Conservation (phyloP, 2,113 vertebrate genomes). For the Silurus asotus region DNA sequence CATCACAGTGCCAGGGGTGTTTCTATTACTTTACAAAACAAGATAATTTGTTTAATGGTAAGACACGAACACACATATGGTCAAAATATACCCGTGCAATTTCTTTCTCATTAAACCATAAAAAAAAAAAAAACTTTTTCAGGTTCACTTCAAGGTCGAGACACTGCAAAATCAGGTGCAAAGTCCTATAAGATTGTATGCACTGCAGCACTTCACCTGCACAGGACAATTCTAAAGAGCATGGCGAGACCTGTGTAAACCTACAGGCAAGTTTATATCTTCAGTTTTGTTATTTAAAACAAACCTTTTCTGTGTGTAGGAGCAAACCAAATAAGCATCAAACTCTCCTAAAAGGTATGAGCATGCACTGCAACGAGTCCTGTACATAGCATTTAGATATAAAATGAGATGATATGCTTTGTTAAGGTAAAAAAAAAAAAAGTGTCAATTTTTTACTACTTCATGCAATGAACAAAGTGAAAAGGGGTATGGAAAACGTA, state of each 20-base stretch:
- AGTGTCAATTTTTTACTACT: neutral
- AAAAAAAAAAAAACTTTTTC: neutral
- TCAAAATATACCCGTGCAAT: slow-evolving; percentile 34
- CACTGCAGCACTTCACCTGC: neutral
- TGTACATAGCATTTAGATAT: neutral
- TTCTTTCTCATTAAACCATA: neutral
- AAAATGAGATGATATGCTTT: neutral
- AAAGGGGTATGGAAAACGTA: neutral
- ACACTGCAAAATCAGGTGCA: slow-evolving; percentile 44
- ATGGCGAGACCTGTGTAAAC: neutral
- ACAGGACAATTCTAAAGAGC: neutral
- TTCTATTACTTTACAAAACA: neutral
- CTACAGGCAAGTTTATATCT: neutral
- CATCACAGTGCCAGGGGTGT: neutral
- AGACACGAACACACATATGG: slow-evolving; percentile 3
- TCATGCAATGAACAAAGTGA: neutral
- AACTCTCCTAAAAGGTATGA: slow-evolving; percentile 9
- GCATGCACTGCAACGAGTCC: neutral
- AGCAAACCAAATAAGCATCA: neutral
- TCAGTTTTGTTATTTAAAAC: neutral
- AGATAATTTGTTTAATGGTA: neutral
- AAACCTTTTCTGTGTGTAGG: neutral
- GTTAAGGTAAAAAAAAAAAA: neutral
- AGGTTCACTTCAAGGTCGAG: slow-evolving; percentile 35
- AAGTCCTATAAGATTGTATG: slow-evolving; percentile 45